Base-by-base conservation (phyloP, 2,113 vertebrate species). In the Coptodon rendalli region DNA sequence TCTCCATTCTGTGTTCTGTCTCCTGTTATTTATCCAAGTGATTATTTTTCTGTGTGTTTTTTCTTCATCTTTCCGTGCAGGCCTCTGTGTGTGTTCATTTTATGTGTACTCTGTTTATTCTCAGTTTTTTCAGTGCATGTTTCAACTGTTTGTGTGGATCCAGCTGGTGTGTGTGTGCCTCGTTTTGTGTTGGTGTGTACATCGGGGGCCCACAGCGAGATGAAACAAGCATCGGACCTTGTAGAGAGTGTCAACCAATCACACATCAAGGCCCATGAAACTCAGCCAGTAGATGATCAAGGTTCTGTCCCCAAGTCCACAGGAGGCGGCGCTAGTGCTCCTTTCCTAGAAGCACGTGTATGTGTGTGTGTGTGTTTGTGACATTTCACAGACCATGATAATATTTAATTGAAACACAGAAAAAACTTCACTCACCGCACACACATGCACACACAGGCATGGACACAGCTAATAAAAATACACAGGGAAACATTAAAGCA, bases 161-260 rank as follows among this genome's bases (percentile, higher is more conserved):
- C 80, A 85, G 43, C 71, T 50, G 71, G 83, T 48, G 54, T 0
- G 31, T 73, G 17, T 43, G 17, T 27, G 24, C 6, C 43, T 50
- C 4, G 1, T 76, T 76, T 76, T 50, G 71, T 31, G 71, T 50
- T 78, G 71, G 24, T 34, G 76, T 10, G 45, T 29, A 3, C 45
- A 31, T 17, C 1, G 61, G 3, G 40, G 63, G 29, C 71, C 86
- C 76, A 27, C 76, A 43, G 48, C 9, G 81, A 91, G 53, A 84
- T 80, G 63, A 87, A 87, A 89, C 79, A 89, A 61, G 84, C 79
- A 50, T 43, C 14, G 22, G 86, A 88, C 90, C 88, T 92, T 90
- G 86, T 86, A 88, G 76, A 19, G 68, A 59, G 86, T 82, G 91
- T 86, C 91, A 83, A 54, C 91, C 91, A 85, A 89, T 90, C 91